Base-by-base conservation (phyloP, 2,113 vertebrate genomes). In the Misgurnus anguillicaudatus region DNA sequence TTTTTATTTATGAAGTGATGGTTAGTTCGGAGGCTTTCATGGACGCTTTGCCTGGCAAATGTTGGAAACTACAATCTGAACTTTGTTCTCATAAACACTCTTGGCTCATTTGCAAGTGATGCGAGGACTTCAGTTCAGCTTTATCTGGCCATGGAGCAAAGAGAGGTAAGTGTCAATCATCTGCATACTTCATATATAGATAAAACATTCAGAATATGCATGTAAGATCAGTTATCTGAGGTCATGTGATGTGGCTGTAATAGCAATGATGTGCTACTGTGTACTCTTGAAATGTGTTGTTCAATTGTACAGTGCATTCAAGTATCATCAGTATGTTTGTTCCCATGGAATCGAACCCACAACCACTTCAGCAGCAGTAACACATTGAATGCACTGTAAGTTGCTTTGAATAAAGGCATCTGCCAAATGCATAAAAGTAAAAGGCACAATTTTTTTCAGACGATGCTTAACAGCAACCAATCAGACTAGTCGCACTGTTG, bases 131-230 rank as follows among this genome's bases (percentile, higher is more conserved):
- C 79, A 78, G 70, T 42, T 75, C n/a, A 38, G 57, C 75, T 75
- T 62, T 21, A 81, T n/a, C n/a, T 53, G 60, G 76, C 36, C 58
- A 84, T 84, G 83, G 83, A 84, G 41, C 77, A 82, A 64, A 84
- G 65, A 81, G 75, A 72, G 83, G 83, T 84, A 82, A 14, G 75
- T 51, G 57, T n/a, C 17, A 14, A 5, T 21, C 45, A 41, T 21
- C 17, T 36, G 7, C 14, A 21, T n/a, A 6, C 24, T 45, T 19
- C 4, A 51, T 14, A 51, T 14, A 51, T 31, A 31, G 24, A 31
- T 31, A 31, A 10, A 36, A 42, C 36, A 42, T 66, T n/a, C 21
- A 69, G 21, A 38, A 69, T 36, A 39, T 4, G 16, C 17, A 13
- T n/a, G 2, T 38, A 55, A 70, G 9, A 9, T 19, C 11, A 16